phyloP scores from a whole-genome alignment of 2,797 vertebrate genomes.

The Limosa lapponica region DNA sequence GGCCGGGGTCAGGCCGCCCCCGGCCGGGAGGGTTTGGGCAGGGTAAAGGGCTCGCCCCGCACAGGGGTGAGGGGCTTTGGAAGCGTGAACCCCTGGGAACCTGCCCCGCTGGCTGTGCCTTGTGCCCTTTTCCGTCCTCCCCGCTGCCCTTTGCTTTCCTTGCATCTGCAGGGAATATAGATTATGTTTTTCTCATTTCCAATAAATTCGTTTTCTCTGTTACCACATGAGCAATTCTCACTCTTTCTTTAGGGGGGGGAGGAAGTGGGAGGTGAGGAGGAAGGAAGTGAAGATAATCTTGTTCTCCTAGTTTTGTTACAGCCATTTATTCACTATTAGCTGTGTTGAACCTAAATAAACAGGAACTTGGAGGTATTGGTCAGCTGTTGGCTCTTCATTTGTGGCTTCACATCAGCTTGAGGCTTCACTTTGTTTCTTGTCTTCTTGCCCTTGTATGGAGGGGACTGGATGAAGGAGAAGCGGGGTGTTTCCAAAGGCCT shows the following conservation, averaged over 20 bases:
- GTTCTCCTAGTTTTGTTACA: not conserved
- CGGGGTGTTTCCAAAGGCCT: not conserved
- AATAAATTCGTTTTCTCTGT: not conserved
- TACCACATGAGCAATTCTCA: not conserved
- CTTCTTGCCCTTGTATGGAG: not conserved
- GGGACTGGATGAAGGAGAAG: not conserved
- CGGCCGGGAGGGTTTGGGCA: not conserved
- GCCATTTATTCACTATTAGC: not conserved
- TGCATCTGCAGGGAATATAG: not conserved
- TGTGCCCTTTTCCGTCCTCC: fast-evolving
- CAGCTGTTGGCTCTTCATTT: not conserved
- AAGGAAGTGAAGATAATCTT: constrained; percentile 16
- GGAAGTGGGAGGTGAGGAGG: constrained; percentile 44
- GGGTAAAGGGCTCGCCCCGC: not conserved
- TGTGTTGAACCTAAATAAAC: not conserved
- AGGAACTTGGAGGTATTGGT: not conserved
- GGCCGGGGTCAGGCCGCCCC: no score
- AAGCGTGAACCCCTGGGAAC: fast-evolving
- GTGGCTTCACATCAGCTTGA: not conserved
- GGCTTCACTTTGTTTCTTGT: not conserved
- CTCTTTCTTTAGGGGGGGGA: not conserved
- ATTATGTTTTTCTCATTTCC: not conserved
- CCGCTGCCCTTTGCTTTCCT: fast-evolving
- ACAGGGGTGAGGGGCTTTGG: not conserved
- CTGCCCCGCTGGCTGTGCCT: not conserved